Base-by-base conservation (phyloP, 2,113 vertebrate genomes). In the Rhinopomastus cyanomelas region DNA sequence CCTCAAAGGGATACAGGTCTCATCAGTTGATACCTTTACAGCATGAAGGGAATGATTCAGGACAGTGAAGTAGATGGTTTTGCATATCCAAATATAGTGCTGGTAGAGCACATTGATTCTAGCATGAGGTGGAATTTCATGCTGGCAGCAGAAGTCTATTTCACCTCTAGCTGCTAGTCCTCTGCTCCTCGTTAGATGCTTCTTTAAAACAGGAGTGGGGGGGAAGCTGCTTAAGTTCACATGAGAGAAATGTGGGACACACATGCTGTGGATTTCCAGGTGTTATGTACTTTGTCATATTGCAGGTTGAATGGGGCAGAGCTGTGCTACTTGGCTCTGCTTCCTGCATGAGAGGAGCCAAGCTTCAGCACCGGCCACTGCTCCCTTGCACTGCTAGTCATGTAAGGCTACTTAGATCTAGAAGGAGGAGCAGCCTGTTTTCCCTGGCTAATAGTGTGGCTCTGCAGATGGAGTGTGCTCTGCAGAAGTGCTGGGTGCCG, bases 371-470 rank as follows among this genome's bases (percentile, higher is more conserved):
- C 23, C 29, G 23, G 30, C 30, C 25, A 18, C 60, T 67, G 34
- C 49, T 84, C 6, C 4, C 19, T 48, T 56, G 25, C 1, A 0
- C 34, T 69, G 16, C 56, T 42, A 25, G 29, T 42, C 5, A 0
- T 44, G 48, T 34, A 36, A 32, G 34, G 20, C 3, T 37, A 5
- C 10, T 56, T 71, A 30, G 27, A 11, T 29, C 3, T n/a, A 49
- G 48, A 34, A 44, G 26, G 22, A 68, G 42, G 53, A 36, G 11
- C 16, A 3, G 22, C 1, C 1, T 37, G 20, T 37, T 71, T 57
- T 64, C 6, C 14, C 10, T 8, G 27, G 2, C n/a, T 19, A 6
- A 18, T 4, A 8, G 12, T 44, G 49, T 19, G 4, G 6, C 16
- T 23, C 9, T 21, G 61, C 48, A 5, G 37, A 12, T 49, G 0